Conservation (phyloP, 2,888 invertebrate species). For the Odiellus spinosus region DNA sequence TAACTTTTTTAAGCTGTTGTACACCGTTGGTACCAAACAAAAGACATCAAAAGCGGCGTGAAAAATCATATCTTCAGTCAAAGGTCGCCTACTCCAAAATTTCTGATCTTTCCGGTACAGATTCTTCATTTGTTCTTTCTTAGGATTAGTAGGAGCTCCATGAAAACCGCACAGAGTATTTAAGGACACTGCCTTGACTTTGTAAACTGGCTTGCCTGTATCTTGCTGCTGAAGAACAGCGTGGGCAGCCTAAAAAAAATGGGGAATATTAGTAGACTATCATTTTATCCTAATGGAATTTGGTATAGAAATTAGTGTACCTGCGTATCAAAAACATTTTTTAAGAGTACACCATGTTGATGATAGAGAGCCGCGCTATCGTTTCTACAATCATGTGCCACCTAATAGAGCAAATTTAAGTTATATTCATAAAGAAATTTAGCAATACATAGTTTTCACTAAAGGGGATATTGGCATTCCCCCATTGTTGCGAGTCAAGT, state of each 20-base stretch:
- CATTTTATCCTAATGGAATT: too few relatives aligned
- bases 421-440: constrained; percentile 2
- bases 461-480: too few relatives aligned
- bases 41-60: constrained; percentile 80
- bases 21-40: constrained; percentile 66
- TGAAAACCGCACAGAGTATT: constrained; percentile 81
- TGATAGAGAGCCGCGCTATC: constrained; percentile 72
- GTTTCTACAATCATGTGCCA: constrained; percentile 82
- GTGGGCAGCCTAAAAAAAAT: constrained; percentile 51
- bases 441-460: too few relatives aligned
- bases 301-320: too few relatives aligned
- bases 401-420: constrained; percentile 31
- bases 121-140: constrained; percentile 55
- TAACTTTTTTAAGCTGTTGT: constrained; percentile 49
- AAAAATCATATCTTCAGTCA: constrained; percentile 76
- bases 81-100: constrained; percentile 68
- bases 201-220: constrained; percentile 75
- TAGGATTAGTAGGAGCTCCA: constrained; percentile 69
- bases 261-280: too few relatives aligned
- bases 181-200: constrained; percentile 80
- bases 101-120: constrained; percentile 32
- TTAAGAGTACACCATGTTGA: constrained; percentile 66
- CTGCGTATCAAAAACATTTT: constrained; percentile 81
- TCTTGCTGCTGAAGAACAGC: constrained; percentile 79
- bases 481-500: too few relatives aligned